Conservation (phyloP, 2,113 vertebrate genomes). For the Leiothrix lutea region DNA sequence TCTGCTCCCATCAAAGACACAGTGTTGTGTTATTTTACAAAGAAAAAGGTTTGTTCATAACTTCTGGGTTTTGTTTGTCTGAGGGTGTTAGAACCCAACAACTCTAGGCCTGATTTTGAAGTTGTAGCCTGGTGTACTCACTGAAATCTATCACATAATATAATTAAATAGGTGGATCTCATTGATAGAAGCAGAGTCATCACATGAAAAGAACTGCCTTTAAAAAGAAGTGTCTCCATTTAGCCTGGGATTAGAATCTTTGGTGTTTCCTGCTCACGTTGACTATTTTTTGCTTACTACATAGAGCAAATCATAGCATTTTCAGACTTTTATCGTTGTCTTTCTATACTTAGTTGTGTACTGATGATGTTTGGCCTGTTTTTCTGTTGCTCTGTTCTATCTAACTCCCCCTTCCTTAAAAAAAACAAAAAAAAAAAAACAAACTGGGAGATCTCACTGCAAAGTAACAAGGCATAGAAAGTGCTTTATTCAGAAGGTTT, state of each 20-base stretch:
- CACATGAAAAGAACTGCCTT: neutral
- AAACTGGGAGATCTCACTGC: neutral
- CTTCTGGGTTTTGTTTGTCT: neutral
- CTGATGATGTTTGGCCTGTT: neutral
- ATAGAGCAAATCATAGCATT: neutral
- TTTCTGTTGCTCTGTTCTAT: neutral
- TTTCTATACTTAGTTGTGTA: slow-evolving; percentile 8
- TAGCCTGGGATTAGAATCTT: neutral
- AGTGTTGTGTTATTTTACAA: neutral
- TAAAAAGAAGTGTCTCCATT: neutral
- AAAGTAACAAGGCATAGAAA: neutral
- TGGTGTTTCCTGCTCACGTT: neutral
- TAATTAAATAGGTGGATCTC: neutral
- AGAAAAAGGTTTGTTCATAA: neutral
- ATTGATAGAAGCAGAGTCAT: neutral
- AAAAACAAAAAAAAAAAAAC: neutral
- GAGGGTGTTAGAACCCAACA: neutral
- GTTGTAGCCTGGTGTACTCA: neutral
- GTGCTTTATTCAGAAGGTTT: neutral
- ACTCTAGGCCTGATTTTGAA: neutral
- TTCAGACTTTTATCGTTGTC: neutral
- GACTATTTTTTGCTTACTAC: neutral
- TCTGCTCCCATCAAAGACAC: neutral
- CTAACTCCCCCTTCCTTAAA: neutral
- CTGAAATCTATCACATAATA: neutral